These are phyloP conservation scores for Sebastiscus albofasciatus DNA, from an alignment of 2,797 vertebrate species.

Conservation along the genomic window DNA sequence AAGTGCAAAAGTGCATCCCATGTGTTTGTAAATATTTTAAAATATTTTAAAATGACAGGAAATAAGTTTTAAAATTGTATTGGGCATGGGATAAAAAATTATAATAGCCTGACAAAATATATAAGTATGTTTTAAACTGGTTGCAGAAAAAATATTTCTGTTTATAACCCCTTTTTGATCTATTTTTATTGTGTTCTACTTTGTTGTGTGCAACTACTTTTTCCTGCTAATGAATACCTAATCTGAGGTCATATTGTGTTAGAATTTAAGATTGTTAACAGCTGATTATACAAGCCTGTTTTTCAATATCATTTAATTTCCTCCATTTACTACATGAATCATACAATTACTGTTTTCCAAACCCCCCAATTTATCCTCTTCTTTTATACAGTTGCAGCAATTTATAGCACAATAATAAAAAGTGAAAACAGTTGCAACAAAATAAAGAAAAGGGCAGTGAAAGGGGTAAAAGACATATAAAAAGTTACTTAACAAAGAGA, in stretches of 20 bases:
- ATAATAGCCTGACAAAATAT: background rate
- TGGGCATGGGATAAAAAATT: background rate
- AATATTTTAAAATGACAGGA: no score
- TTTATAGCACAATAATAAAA: background rate
- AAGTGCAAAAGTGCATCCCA: no score
- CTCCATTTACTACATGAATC: background rate
- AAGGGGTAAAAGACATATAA: background rate
- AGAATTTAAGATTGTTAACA: background rate
- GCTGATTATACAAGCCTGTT: background rate
- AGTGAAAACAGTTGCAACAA: background rate
- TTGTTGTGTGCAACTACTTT: background rate
- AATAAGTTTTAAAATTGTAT: no score
- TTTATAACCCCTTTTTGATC: no score
- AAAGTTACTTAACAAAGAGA: background rate
- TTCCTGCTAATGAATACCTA: background rate
- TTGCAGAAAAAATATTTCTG: background rate
- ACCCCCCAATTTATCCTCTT: background rate
- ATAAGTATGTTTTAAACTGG: background rate
- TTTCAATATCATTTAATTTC: background rate
- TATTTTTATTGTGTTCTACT: background rate
- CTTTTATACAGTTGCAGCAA: background rate
- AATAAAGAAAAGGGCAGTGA: background rate
- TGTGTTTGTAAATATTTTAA: no score
- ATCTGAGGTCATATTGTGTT: background rate
- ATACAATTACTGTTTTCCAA: background rate